Conservation (phyloP, 2,113 vertebrate genomes). For the Corythaeola cristata region DNA sequence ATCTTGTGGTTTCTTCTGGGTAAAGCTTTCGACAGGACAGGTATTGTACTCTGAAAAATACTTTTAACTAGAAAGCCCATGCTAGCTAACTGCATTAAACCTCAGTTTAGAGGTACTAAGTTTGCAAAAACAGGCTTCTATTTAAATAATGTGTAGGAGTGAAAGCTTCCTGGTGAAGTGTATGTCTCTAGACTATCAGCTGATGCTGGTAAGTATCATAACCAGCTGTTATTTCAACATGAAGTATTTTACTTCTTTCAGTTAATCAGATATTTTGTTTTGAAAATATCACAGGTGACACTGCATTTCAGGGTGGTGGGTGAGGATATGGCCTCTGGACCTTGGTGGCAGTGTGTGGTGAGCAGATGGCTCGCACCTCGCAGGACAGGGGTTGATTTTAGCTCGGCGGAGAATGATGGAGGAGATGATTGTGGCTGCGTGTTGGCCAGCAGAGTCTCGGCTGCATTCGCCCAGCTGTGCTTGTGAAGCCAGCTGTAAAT, state of each 20-base stretch:
- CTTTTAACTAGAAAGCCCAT: background rate
- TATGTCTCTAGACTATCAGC: background rate
- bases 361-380: fast-evolving
- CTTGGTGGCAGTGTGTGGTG: background rate
- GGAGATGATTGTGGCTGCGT: background rate
- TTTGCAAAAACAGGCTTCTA: background rate
- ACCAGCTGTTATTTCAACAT: slow-evolving; percentile 14
- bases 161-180: background rate
- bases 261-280: too few relatives aligned
- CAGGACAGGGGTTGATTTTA: background rate
- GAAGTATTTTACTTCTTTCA: background rate
- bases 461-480: background rate
- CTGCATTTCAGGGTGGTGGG: background rate
- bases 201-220: background rate
- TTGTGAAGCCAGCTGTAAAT: background rate
- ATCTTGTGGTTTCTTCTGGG: background rate
- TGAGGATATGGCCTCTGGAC: background rate
- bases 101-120: background rate
- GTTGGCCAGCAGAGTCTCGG: fast-evolving
- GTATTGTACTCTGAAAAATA: background rate
- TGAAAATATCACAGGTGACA: background rate
- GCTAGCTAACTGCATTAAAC: background rate
- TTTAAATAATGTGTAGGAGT: background rate
- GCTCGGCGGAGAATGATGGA: background rate
- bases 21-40: background rate